Percentiles rank a stretch among this genome's conserved stretches.
phyloP scores from a whole-genome alignment of 1,140 invertebrate species.

The Drosophila parabipectinata region DNA sequence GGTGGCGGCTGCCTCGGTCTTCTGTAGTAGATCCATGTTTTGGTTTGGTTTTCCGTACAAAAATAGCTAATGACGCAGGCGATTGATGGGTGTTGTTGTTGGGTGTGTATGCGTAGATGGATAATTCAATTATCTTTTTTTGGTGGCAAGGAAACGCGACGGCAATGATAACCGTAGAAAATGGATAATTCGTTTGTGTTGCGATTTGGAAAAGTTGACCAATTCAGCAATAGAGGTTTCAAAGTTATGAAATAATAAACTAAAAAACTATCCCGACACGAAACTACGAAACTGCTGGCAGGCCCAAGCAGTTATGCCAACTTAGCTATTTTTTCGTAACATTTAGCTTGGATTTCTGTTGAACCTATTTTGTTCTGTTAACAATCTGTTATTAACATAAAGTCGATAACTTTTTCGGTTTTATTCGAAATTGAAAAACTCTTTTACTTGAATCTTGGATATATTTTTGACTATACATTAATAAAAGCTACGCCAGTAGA shows the following conservation, averaged over 20 bases:
- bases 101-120: constrained; percentile 59
- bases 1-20: constrained; percentile 42
- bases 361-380: too few species aligned
- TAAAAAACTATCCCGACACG: constrained; percentile 78
- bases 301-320: constrained; percentile 20
- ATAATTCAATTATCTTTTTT: constrained; percentile 69
- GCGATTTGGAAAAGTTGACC: constrained; percentile 57
- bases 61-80: constrained; percentile 81
- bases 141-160: constrained; percentile 57
- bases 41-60: constrained; percentile 48
- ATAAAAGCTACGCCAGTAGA: too few species aligned
- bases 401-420: too few species aligned
- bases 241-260: constrained; percentile 62
- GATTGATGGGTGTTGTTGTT: constrained; percentile 25
- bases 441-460: too few species aligned
- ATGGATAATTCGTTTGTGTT: constrained; percentile 23
- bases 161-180: constrained; percentile 52
- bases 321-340: neutral
- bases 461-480: too few species aligned
- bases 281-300: constrained; percentile 70
- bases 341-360: too few species aligned
- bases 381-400: too few species aligned
- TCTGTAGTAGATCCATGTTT: constrained; percentile 66
- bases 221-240: constrained; percentile 55
- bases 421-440: too few species aligned